These are phyloP conservation scores for Armadillidium nasatum DNA, from an alignment of 1,140 invertebrate species.

Conservation along the genomic window DNA sequence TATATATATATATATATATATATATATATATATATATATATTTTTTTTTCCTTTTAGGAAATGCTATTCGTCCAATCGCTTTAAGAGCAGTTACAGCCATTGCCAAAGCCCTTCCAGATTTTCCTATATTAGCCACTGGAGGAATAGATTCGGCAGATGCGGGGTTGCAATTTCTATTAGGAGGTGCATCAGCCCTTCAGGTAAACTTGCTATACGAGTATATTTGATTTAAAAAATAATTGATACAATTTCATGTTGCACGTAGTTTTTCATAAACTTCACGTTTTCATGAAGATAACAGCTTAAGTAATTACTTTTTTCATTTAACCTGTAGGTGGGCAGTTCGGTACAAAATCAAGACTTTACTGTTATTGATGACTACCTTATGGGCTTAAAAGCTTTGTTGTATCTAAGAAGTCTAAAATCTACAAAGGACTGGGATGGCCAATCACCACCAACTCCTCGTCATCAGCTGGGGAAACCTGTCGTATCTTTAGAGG, in stretches of 20 bases:
- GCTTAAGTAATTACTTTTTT: too few relatives aligned
- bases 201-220: constrained; percentile 54
- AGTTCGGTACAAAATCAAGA: constrained; percentile 98
- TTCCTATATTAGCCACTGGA: constrained; percentile 89
- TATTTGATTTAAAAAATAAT: too few relatives aligned
- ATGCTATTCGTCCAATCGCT: constrained; percentile 89
- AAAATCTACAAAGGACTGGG: constrained; percentile 65
- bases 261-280: too few relatives aligned
- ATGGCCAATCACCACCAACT: constrained; percentile 88
- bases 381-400: constrained; percentile 81
- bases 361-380: constrained; percentile 91
- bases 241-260: too few relatives aligned
- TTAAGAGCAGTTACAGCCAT: constrained; percentile 83
- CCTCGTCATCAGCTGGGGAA: constrained; percentile 87
- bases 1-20: too few relatives aligned
- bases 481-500: constrained; percentile 62
- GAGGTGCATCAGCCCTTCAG: constrained; percentile 85
- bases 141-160: constrained; percentile 95
- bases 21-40: too few relatives aligned
- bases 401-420: constrained; percentile 76
- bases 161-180: constrained; percentile 85
- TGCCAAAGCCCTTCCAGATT: constrained; percentile 72
- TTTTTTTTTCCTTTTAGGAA: constrained; percentile 57
- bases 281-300: too few relatives aligned
- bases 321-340: constrained; percentile 62